Percentiles rank a stretch among this genome's conserved stretches.
Conservation (phyloP, 37 sponge, comb jelly and placozoan species). For the Ephydatia muelleri region DNA sequence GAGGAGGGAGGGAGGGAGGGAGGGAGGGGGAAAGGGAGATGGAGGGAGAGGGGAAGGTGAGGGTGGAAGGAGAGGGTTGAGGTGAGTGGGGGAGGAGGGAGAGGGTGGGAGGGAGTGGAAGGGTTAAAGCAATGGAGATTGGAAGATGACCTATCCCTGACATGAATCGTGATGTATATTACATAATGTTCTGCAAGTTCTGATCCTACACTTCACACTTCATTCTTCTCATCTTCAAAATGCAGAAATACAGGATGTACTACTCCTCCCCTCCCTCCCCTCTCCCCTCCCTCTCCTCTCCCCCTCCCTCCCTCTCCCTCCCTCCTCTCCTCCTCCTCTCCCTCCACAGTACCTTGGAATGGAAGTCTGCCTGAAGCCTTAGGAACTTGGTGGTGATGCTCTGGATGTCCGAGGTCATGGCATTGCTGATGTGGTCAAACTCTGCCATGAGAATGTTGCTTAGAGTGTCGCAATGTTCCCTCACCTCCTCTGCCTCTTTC, state of each 20-base stretch:
- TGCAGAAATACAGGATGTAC: not conserved
- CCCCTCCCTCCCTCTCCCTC: not conserved
- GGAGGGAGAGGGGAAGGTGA: not conserved
- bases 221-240: not conserved
- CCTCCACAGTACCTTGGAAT: slow-evolving; percentile 47
- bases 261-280: not conserved
- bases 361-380: slow-evolving; percentile 62
- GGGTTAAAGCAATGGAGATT: not conserved
- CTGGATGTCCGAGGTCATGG: slow-evolving; percentile 56
- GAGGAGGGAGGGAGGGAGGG: not conserved
- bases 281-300: not conserved
- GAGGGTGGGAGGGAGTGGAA: not conserved
- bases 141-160: no score
- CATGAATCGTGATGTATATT: no score
- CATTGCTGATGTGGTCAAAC: slow-evolving; percentile 71
- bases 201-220: no score
- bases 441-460: slow-evolving; percentile 85
- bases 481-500: slow-evolving; percentile 73
- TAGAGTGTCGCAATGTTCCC: slow-evolving; percentile 74
- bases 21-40: not conserved
- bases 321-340: not conserved
- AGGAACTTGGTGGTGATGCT: slow-evolving; percentile 36
- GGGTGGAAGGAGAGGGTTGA: not conserved
- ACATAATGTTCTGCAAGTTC: no score
- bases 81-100: not conserved